A percentile compares a stretch with the other conserved stretches of the same genome.
These are phyloP conservation scores for Vidua chalybeata DNA, from an alignment of 2,113 vertebrate species.

Conservation along the genomic window DNA sequence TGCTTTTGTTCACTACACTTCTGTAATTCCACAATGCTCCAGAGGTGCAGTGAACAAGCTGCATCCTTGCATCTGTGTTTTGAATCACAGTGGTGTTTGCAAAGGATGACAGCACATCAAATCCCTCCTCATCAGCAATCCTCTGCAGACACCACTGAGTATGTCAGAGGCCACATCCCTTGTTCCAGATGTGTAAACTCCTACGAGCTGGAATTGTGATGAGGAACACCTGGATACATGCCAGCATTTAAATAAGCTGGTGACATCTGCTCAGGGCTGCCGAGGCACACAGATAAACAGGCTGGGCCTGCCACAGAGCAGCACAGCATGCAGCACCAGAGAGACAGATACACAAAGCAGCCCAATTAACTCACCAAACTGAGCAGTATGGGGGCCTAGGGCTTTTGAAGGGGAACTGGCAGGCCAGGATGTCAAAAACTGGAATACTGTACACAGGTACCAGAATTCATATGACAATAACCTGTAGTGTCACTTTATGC, in stretches of 20 bases:
- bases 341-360: neutral
- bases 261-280: constrained; percentile 53
- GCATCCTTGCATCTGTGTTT: neutral
- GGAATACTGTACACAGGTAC: neutral
- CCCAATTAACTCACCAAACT: constrained; percentile 22
- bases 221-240: constrained; percentile 19
- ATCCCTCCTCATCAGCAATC: neutral
- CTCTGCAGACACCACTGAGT: neutral
- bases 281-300: neutral
- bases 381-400: neutral
- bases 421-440: neutral
- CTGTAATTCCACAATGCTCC: neutral
- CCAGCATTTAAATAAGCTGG: constrained; percentile 39
- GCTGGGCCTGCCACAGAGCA: neutral
- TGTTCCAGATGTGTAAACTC: constrained; percentile 58
- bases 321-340: neutral
- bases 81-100: neutral
- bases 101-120: constrained; percentile 9
- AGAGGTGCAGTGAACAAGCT: neutral
- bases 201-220: constrained; percentile 4
- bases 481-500: neutral
- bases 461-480: neutral
- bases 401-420: neutral
- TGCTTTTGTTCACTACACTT: neutral
- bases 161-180: constrained; percentile 58